Evolutionary conservation across 2,888 invertebrate genomes (phyloP).

Genomic region (Limenitis camilla): DNA sequence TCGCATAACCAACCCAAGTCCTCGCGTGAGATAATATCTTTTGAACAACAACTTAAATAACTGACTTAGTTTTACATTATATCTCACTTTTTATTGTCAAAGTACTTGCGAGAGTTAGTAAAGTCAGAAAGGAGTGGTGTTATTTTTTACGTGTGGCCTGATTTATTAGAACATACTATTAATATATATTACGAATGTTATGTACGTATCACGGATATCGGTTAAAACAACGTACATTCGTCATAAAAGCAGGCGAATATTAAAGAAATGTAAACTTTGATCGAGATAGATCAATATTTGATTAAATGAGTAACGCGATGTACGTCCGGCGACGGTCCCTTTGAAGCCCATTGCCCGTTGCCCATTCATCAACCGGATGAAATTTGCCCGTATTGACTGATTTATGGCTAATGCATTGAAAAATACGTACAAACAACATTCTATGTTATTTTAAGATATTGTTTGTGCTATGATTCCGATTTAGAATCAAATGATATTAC

Average conservation of each 20-base stretch:
- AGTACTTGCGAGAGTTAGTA: too few species aligned
- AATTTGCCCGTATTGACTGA: conserved; percentile 8
- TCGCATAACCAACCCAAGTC: too few species aligned
- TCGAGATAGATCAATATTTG: conserved; percentile 21
- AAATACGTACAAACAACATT: conserved; percentile 10
- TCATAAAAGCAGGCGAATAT: neutral
- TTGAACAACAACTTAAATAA: too few species aligned
- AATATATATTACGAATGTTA: neutral
- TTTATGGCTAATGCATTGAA: too few species aligned
- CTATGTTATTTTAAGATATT: conserved; percentile 11
- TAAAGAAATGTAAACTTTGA: conserved; percentile 9
- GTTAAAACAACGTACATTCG: too few species aligned
- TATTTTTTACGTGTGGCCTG: too few species aligned
- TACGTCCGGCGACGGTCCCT: conserved; percentile 23
- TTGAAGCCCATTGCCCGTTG: conserved; percentile 32
- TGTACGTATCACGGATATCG: too few species aligned
- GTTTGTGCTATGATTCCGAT: too few species aligned
- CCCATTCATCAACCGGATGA: conserved; percentile 31
- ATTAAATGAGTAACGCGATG: conserved; percentile 9
- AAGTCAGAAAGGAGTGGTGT: too few species aligned
- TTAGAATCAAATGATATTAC: neutral
- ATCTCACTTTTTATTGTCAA: too few species aligned
- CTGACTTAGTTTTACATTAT: too few species aligned
- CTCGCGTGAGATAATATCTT: too few species aligned
- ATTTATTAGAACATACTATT: neutral